Evolutionary conservation across 2,797 vertebrate species (phyloP).

Genomic region (Microctenopoma lineatum): DNA sequence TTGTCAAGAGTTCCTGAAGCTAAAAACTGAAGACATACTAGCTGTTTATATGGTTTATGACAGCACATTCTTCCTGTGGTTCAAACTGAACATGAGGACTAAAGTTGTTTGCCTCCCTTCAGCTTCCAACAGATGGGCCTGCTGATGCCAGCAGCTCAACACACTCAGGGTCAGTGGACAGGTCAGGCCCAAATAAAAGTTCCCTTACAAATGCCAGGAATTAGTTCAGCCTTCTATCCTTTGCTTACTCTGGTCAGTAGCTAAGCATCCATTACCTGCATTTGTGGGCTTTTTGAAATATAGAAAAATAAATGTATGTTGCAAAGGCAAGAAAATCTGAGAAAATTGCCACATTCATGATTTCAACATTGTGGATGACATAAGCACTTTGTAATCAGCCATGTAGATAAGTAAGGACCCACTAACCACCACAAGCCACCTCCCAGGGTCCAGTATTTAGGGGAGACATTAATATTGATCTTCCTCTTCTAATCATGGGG

Average conservation of each 20-base stretch:
- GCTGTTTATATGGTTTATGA: neutral
- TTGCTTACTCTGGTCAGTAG: slow-evolving; percentile 62
- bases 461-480: slow-evolving; percentile 66
- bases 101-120: slow-evolving; percentile 21
- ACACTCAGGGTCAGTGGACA: slow-evolving; percentile 83
- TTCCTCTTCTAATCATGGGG: slow-evolving; percentile 40
- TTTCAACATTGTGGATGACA: slow-evolving; percentile 3
- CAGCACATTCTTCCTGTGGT: neutral
- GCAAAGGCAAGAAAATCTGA: neutral
- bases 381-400: slow-evolving; percentile 5
- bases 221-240: slow-evolving; percentile 74
- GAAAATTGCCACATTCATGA: neutral
- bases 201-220: slow-evolving; percentile 82
- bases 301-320: too few relatives aligned
- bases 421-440: slow-evolving; percentile 7
- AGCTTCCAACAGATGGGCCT: slow-evolving; percentile 71
- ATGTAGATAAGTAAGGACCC: slow-evolving; percentile 1
- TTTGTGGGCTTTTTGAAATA: neutral
- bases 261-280: neutral
- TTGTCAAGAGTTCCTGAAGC: neutral
- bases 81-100: slow-evolving; percentile 15
- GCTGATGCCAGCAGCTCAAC: slow-evolving; percentile 77
- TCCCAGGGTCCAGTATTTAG: slow-evolving; percentile 45
- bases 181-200: slow-evolving; percentile 85
- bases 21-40: neutral